Evolutionary conservation across 2,113 vertebrate genomes (phyloP).

Genomic region (Athene noctua): DNA sequence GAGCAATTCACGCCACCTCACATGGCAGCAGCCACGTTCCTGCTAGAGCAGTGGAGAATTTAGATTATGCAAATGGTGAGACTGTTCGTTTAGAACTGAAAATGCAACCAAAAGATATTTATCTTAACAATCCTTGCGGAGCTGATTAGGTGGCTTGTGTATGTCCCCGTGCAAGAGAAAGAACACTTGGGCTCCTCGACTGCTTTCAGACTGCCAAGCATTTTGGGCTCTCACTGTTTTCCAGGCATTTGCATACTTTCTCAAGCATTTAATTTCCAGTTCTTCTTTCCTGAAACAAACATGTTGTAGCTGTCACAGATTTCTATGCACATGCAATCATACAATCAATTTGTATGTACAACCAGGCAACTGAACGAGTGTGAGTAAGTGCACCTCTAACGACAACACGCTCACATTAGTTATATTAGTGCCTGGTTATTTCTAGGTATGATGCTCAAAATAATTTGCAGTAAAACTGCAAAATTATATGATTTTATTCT

Average conservation of each 20-base stretch:
- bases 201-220: not conserved
- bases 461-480: not conserved
- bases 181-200: fast-evolving
- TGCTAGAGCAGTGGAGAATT: not conserved
- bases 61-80: not conserved
- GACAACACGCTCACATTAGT: fast-evolving
- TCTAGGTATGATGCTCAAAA: not conserved
- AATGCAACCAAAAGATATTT: not conserved
- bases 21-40: not conserved
- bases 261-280: not conserved
- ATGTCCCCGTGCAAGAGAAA: not conserved
- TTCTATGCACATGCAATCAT: fast-evolving
- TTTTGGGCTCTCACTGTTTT: not conserved
- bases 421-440: not conserved
- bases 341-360: not conserved
- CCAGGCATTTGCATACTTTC: not conserved
- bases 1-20: not conserved
- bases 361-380: not conserved
- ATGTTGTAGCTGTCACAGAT: not conserved
- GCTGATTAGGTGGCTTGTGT: not conserved
- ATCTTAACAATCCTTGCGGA: not conserved
- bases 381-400: not conserved
- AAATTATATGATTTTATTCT: not conserved
- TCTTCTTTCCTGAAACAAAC: not conserved
- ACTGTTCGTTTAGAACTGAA: not conserved